Base-by-base conservation (phyloP, 1,140 invertebrate species). In the Drosophila leontia region DNA sequence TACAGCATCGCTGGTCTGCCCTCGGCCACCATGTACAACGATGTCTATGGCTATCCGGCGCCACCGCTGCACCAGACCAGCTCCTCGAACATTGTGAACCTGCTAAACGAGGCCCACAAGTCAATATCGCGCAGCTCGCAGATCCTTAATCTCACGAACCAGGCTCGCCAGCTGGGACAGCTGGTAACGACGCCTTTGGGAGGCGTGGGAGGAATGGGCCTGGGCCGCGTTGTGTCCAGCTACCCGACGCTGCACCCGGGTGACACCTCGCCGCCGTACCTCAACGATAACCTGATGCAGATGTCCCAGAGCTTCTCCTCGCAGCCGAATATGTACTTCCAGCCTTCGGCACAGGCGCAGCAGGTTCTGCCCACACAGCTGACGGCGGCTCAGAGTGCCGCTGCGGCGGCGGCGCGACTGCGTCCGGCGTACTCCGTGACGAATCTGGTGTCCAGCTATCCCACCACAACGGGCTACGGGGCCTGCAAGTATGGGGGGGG, bases 241-340 rank as follows among this genome's bases (percentile, higher is more conserved):
- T 92, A 91, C 68, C 92, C 92, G 9, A 91, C 91, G 17, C 74
- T 92, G 37, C 92, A 92, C 71, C 84, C 74, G 32, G 91, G 91
- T 7, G 92, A 92, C 34, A 83, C 72, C 26, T 91, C 91, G 56
- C 85, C 91, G 53, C 91, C 91, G 19, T 92, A 92, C 77, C 63
- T 92, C 8, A 92, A 88, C 78, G 92, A 92, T 50, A 92, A 92
- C 62, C 85, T 92, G 35, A 68, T 92, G 88, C 92, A 92, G 78
- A 92, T 92, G 90, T 91, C 92, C 53, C 60, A 67, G 41, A 92
- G 90, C 71, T 93, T 92, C 77, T 92, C 92, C 58, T 93, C 92
- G 51, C 92, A 93, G 47, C 92, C 92, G 9, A 93, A 93, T 37
- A 92, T 93, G 83, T 93, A 91, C 70, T 92, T 92, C 68, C 91